A percentile compares a stretch with the other conserved stretches of the same genome.
These are phyloP conservation scores for Tarsius wallacei DNA, from an alignment of 2,797 vertebrate species.

Conservation along the genomic window DNA sequence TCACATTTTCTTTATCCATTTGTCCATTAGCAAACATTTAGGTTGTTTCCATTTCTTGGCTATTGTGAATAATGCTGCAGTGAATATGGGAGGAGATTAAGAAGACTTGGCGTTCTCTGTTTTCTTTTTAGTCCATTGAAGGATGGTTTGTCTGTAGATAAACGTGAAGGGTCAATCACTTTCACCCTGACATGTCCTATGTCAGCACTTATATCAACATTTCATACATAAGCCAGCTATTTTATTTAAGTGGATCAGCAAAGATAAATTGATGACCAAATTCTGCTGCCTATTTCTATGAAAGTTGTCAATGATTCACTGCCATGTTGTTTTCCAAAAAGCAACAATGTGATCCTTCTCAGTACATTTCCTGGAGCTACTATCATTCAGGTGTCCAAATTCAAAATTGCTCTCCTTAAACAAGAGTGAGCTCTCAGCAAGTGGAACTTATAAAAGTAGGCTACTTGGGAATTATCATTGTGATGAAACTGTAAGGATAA, in stretches of 20 bases:
- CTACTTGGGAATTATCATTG: neutral
- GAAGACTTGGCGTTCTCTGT: neutral
- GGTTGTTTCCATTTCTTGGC: neutral
- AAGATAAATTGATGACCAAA: neutral
- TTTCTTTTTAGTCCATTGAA: neutral
- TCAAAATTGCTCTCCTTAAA: neutral
- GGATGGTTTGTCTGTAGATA: neutral
- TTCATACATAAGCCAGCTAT: neutral
- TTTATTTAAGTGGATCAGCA: neutral
- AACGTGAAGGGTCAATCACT: neutral
- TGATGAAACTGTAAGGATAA: neutral
- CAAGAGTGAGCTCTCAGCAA: neutral
- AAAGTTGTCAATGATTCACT: neutral
- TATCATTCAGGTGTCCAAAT: neutral
- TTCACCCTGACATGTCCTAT: neutral
- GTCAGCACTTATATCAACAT: neutral
- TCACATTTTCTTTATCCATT: neutral
- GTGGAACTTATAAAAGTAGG: too few relatives aligned
- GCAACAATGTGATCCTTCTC: neutral
- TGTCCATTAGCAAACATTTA: too few relatives aligned
- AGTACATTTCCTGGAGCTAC: neutral
- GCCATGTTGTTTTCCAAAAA: neutral
- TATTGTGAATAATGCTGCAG: neutral
- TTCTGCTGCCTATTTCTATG: neutral
- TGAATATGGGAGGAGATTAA: neutral